Base-by-base conservation (phyloP, 2,113 vertebrate genomes). In the Oryzias curvinotus region DNA sequence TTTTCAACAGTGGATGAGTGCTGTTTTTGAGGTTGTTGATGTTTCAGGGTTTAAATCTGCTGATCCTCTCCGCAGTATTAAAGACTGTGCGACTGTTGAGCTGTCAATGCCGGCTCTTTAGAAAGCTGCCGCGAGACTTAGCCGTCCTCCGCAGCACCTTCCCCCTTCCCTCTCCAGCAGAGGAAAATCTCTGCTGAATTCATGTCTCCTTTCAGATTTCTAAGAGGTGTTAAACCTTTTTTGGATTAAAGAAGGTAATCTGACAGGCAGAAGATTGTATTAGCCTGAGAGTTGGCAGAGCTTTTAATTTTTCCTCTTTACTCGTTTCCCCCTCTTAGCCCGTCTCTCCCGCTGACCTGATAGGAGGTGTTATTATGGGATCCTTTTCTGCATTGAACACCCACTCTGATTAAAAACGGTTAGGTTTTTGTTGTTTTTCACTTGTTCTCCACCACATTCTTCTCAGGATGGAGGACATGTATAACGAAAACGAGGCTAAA, bases 241-340 rank as follows among this genome's bases (percentile, higher is more conserved):
- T 81, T 86, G 90, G 90, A 92, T 93, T 93, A 92, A 90, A 90
- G 85, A 81, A 84, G 83, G 77, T 90, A 91, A 91, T 90, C 89
- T 90, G 90, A 91, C 90, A 91, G 89, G 90, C 89, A 90, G 90
- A 83, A 87, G 87, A 91, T 88, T 87, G 89, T 90, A 90, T 89
- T 91, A 91, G 84, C 86, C 49, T 4, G 75, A 89, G 85, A 77
- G 86, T 89, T 89, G 88, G 89, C 88, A 89, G 82, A 87, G 82
- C 88, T 88, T 92, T 92, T 86, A 86, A 89, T 90, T 86, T 88
- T 71, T 77, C 75, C 64, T 68, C 82, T 81, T 63, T 74, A 77
- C 76, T 80, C 73, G 66, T 71, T 55, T 36, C 63, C 69, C 73
- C 57, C 83, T 61, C 82, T 58, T 65, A 72, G 61, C 71, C 71